Percentiles rank a stretch among this genome's conserved stretches.
These are phyloP conservation scores for Epizoanthus ramosus DNA, from an alignment of 92 coral and sea anemone genomes.

Conservation along the genomic window DNA sequence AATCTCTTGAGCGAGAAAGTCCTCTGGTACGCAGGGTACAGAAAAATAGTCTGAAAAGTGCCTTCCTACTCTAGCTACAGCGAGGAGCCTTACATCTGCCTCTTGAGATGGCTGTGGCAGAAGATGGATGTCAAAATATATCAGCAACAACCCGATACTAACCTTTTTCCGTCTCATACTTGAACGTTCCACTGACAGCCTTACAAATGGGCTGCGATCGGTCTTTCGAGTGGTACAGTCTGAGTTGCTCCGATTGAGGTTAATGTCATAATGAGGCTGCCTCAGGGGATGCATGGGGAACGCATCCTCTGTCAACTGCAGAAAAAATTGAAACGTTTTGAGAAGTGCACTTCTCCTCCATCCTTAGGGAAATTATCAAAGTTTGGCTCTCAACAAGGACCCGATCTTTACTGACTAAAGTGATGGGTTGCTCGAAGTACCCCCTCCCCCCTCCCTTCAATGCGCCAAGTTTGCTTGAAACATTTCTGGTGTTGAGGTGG, in stretches of 20 bases:
- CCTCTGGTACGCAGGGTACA: no score
- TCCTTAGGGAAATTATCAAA: no score
- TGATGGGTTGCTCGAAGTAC: not conserved
- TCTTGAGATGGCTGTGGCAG: not conserved
- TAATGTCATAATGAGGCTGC: conserved; percentile 76
- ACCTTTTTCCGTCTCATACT: conserved; percentile 89
- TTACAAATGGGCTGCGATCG: conserved; percentile 83
- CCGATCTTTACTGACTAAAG: not conserved
- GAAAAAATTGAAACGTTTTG: not conserved
- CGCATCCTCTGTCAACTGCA: conserved; percentile 80
- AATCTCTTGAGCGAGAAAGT: no score
- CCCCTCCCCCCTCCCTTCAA: no score
- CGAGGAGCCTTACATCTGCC: not conserved
- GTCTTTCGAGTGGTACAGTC: conserved; percentile 97
- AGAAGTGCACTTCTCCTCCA: not conserved
- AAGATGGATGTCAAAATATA: not conserved
- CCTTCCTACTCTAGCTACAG: not conserved
- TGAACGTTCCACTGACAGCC: conserved; percentile 88
- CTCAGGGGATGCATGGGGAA: conserved; percentile 64
- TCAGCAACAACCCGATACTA: not conserved
- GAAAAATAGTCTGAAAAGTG: no score
- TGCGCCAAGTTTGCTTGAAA: no score
- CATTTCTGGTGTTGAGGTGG: no score
- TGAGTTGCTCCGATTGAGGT: conserved; percentile 96
- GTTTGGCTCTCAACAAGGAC: no score